Evolutionary conservation across 2,113 vertebrate genomes (phyloP), one percentile per base, ranked within the genome.

Genomic region (Sinocyclocheilus rhinocerous): DNA sequence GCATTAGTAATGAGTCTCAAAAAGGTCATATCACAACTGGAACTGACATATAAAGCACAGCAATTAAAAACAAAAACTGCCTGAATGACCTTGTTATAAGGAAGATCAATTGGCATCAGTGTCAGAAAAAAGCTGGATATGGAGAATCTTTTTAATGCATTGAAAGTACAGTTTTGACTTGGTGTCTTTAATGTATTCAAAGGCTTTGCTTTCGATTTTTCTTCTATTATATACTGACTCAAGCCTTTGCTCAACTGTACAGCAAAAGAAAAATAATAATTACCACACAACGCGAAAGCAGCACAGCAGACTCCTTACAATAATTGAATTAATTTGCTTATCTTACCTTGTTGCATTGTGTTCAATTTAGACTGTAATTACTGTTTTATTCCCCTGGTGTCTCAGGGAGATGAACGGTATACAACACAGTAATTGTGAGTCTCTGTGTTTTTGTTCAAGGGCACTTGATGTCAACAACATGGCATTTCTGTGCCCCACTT

Each of bases 361-460:
- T 42, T 45, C 59, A 63, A 29, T 81, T 45, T 81, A 65, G 59
- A 16, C 15, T 9, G 20, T 67, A 65, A 81, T 81, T 81, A 48
- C 0, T 18, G 79, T 67, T 67, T 81, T 48, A 65, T 26, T 65
- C 24, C 15, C n/a, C 79, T 67, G 22, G 39, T 81, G 59, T 67
- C 59, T 81, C 59, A 48, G n/a, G 4, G 33, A 52, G 13, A 42
- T 61, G 18, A 78, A 36, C 12, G 7, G 52, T 4, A 29, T 29
- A 33, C 50, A 78, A 81, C 59, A 36, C 6, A 63, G 33, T 42
- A 39, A 81, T 65, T 81, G 50, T 20, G 33, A 8, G 10, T 42
- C 2, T 0, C 57, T 59, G 20, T 29, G 8, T 81, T 24, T 55
- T 80, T n/a, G n/a, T 67, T 26, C 78, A 5, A 61, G 33, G 57